Conservation (phyloP, 2,113 vertebrate genomes). For the Microcebus jonahi region DNA sequence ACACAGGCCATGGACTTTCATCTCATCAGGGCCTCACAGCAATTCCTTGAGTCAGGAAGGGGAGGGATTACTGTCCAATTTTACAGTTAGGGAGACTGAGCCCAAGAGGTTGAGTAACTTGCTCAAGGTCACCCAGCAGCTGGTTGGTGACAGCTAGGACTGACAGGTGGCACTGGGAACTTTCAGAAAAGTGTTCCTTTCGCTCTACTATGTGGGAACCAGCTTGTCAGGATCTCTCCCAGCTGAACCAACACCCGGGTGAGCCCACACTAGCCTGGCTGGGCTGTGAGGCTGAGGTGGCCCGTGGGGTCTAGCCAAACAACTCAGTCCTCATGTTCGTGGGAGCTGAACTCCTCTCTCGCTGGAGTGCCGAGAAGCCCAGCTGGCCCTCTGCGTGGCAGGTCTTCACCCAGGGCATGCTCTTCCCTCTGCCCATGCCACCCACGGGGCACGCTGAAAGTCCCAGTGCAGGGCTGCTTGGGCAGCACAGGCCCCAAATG, state of each 20-base stretch:
- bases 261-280: background rate
- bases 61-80: background rate
- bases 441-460: background rate
- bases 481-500: background rate
- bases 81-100: background rate
- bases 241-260: background rate
- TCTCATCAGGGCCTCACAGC: background rate
- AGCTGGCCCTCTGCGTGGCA: background rate
- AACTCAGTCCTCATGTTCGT: background rate
- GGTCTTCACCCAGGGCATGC: background rate
- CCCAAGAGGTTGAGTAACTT: background rate
- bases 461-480: background rate
- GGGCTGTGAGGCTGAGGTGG: background rate
- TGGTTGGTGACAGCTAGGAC: background rate
- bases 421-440: background rate
- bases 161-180: background rate
- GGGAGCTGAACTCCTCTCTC: background rate
- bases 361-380: background rate
- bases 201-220: background rate
- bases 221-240: background rate
- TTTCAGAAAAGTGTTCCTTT: background rate
- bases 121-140: background rate
- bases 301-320: background rate
- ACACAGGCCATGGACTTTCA: too few relatives aligned
- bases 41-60: background rate